Evolutionary conservation across 2,113 vertebrate species (phyloP).

Genomic region (Paradisaea rubra): DNA sequence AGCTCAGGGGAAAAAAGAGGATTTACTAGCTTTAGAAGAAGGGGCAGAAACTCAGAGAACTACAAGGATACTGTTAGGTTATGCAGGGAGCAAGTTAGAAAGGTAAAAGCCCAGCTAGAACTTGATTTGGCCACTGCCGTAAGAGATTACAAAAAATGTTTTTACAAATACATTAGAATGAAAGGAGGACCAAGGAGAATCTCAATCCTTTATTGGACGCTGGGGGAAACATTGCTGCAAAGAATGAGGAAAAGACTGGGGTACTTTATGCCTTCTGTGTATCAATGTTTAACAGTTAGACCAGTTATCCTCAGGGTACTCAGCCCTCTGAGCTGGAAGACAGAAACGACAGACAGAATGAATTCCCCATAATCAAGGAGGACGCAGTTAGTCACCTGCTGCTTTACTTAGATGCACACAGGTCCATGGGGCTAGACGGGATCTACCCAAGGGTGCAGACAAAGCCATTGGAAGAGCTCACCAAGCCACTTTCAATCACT

Average conservation of each 20-base stretch:
- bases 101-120: not conserved
- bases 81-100: not conserved
- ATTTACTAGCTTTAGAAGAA: not conserved
- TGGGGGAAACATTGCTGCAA: not conserved
- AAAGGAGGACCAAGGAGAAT: not conserved
- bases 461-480: not conserved
- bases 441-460: not conserved
- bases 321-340: not conserved
- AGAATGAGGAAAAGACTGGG: not conserved
- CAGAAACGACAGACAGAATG: not conserved
- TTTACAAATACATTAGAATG: not conserved
- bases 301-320: not conserved
- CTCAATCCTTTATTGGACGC: accelerated
- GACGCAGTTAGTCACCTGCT: not conserved
- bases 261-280: not conserved
- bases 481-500: not conserved
- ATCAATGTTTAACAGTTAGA: not conserved
- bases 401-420: not conserved
- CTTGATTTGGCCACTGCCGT: not conserved
- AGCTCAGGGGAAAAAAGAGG: not conserved
- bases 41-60: not conserved
- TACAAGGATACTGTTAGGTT: not conserved
- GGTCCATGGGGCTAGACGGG: not conserved
- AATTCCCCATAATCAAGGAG: not conserved
- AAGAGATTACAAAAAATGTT: not conserved